These are phyloP conservation scores for Etheostoma nigrum DNA, from an alignment of 2,797 vertebrate genomes.

Conservation along the genomic window DNA sequence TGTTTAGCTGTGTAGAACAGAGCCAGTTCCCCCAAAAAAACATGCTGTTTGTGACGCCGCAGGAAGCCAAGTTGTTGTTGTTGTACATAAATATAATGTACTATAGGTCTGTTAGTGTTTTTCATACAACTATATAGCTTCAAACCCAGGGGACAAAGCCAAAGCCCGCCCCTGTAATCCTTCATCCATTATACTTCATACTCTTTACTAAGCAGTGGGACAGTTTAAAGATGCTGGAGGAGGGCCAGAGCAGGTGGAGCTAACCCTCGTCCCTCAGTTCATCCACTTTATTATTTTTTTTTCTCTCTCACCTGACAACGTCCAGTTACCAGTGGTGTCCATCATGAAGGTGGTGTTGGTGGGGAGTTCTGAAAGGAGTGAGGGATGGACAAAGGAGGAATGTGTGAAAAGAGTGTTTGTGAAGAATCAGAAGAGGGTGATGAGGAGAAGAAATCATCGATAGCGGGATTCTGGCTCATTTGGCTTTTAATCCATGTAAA, in stretches of 20 bases:
- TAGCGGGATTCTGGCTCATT: slow-evolving; percentile 13
- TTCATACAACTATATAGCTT: slow-evolving; percentile 71
- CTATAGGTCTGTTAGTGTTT: slow-evolving; percentile 63
- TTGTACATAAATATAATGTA: slow-evolving; percentile 65
- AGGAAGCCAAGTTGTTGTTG: slow-evolving; percentile 73
- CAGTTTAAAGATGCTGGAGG: slow-evolving; percentile 62
- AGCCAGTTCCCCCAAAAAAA: slow-evolving; percentile 45
- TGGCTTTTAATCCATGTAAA: slow-evolving; percentile 11
- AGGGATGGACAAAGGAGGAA: slow-evolving; percentile 76
- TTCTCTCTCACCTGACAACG: slow-evolving; percentile 82
- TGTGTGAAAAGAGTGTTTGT: slow-evolving; percentile 59
- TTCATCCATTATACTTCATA: slow-evolving; percentile 51
- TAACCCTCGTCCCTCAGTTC: slow-evolving; percentile 23
- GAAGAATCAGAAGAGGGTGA: slow-evolving; percentile 48
- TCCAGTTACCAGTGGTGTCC: slow-evolving; percentile 82
- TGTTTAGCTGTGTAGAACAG: slow-evolving; percentile 62
- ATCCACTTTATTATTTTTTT: slow-evolving; percentile 20
- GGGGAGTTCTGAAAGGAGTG: slow-evolving; percentile 78
- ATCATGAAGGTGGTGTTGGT: slow-evolving; percentile 64
- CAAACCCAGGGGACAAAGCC: slow-evolving; percentile 62
- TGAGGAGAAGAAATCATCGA: slow-evolving; percentile 44
- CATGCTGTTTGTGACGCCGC: slow-evolving; percentile 70
- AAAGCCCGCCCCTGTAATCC: slow-evolving; percentile 60
- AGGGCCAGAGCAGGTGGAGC: slow-evolving; percentile 46
- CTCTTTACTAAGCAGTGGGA: slow-evolving; percentile 52